phyloP scores from a whole-genome alignment of 2,113 vertebrate species.

The Pterocles gutturalis region DNA sequence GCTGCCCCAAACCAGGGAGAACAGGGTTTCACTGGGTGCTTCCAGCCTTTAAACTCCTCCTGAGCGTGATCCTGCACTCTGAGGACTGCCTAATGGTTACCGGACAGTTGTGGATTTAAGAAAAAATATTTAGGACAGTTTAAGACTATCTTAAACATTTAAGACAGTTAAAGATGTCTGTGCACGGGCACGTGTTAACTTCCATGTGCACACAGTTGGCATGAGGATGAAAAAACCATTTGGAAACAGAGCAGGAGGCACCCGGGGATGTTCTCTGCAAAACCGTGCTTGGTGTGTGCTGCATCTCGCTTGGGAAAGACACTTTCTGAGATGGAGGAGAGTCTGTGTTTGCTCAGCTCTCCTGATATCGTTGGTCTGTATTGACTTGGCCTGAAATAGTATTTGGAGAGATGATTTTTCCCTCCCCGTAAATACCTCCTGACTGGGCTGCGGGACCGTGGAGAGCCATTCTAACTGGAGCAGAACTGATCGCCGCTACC shows the following conservation, averaged over 20 bases:
- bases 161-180: background rate
- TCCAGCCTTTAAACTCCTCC: background rate
- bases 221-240: background rate
- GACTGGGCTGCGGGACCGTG: rapidly evolving
- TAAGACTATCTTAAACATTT: background rate
- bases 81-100: background rate
- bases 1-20: background rate
- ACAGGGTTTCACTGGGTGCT: rapidly evolving
- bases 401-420: background rate
- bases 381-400: background rate
- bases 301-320: background rate
- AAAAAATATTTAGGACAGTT: background rate
- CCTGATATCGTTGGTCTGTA: background rate
- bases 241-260: background rate
- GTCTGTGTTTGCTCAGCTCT: background rate
- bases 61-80: rapidly evolving
- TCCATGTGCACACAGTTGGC: background rate
- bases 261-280: background rate
- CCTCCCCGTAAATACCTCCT: background rate
- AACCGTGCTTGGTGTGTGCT: rapidly evolving
- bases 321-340: background rate
- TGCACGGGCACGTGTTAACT: background rate
- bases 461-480: background rate
- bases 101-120: background rate
- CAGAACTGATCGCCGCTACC: background rate